Conservation (phyloP, 2,888 invertebrate species). For the Andrena minutula region DNA sequence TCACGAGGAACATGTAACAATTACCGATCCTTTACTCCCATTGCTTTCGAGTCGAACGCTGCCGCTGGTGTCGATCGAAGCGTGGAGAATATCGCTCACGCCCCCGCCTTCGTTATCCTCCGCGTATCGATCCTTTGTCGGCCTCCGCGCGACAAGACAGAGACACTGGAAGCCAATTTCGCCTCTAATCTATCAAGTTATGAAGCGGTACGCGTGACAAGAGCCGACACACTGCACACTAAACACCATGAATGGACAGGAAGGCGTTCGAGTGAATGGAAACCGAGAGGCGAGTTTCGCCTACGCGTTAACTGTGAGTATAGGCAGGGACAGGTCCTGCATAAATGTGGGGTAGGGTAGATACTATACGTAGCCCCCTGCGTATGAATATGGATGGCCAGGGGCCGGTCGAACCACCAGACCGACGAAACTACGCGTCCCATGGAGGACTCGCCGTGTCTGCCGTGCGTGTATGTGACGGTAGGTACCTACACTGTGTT, state of each 20-base stretch:
- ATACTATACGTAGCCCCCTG: background rate
- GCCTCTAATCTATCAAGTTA: constrained; percentile 54
- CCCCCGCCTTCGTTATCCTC: background rate
- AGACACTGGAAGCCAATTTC: constrained; percentile 47
- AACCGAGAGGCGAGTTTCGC: constrained; percentile 69
- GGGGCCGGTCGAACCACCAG: constrained; percentile 7
- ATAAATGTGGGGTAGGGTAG: constrained; percentile 8
- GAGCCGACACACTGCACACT: constrained; percentile 65
- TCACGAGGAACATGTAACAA: background rate
- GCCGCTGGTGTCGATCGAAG: background rate
- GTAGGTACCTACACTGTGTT: background rate
- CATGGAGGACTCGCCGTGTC: background rate
- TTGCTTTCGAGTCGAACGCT: background rate
- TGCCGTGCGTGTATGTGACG: background rate
- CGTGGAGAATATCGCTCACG: background rate
- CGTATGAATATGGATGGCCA: constrained; percentile 24
- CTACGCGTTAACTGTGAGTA: constrained; percentile 65
- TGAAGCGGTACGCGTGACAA: constrained; percentile 58
- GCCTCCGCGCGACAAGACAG: constrained; percentile 11
- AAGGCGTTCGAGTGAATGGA: constrained; percentile 79
- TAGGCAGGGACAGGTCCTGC: constrained; percentile 58
- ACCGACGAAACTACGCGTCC: background rate
- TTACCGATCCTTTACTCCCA: too few species aligned
- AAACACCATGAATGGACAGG: constrained; percentile 81
- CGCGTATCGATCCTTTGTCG: constrained; percentile 41